These are phyloP conservation scores for Caprella mutica DNA, from an alignment of 2,888 invertebrate genomes.

Conservation along the genomic window DNA sequence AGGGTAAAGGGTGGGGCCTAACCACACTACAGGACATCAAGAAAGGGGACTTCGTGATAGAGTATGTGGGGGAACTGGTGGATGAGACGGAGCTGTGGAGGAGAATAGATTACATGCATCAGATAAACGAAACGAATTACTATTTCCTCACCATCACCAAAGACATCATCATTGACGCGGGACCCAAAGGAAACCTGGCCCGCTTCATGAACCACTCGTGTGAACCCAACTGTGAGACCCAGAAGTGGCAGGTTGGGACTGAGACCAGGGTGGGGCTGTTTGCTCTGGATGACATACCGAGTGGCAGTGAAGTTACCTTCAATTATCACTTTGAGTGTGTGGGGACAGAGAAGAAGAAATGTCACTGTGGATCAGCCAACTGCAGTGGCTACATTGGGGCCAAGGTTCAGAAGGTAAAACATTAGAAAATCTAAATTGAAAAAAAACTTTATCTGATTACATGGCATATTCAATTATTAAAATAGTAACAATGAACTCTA, in stretches of 20 bases:
- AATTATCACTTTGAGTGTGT: conserved; percentile 81
- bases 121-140: conserved; percentile 77
- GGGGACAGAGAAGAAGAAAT: conserved; percentile 58
- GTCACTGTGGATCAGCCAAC: conserved; percentile 70
- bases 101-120: conserved; percentile 65
- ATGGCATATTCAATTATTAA: no score
- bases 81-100: conserved; percentile 76
- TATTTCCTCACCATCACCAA: conserved; percentile 88
- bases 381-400: conserved; percentile 87
- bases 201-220: conserved; percentile 92
- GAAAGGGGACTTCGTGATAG: conserved; percentile 69
- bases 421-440: no score
- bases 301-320: conserved; percentile 79
- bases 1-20: conserved; percentile 75
- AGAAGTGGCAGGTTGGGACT: conserved; percentile 91
- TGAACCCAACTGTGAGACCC: conserved; percentile 86
- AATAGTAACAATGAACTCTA: neutral
- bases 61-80: conserved; percentile 91
- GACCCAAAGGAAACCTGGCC: conserved; percentile 75
- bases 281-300: conserved; percentile 65
- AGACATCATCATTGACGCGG: conserved; percentile 84
- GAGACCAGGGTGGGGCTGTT: conserved; percentile 83
- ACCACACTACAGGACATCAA: conserved; percentile 58
- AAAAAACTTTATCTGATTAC: no score
- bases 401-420: conserved; percentile 47